Percentiles rank a stretch among this genome's conserved stretches.
These are phyloP conservation scores for Clytia hemisphaerica DNA, from an alignment of 30 jellyfish, hydroid and myxozoan species.

Conservation along the genomic window DNA sequence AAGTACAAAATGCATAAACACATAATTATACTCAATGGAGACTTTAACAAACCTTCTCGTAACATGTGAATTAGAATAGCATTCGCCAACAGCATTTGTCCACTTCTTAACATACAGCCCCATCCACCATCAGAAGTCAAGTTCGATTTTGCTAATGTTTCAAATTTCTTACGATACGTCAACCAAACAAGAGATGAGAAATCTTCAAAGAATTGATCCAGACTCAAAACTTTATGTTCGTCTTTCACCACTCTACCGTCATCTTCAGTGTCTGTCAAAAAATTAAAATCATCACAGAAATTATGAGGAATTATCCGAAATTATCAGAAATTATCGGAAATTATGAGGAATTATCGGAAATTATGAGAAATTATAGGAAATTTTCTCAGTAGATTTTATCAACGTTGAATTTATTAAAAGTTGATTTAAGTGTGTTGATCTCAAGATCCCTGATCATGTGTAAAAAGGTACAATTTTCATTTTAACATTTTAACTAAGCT, in stretches of 20 bases:
- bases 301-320: not conserved
- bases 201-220: conserved; percentile 72
- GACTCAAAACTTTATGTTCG: conserved; percentile 39
- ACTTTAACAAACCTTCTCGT: conserved; percentile 45
- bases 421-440: too few species aligned
- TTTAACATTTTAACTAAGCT: too few species aligned
- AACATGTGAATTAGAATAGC: conserved; percentile 69
- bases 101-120: conserved; percentile 99
- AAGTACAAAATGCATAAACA: not conserved
- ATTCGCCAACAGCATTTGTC: conserved; percentile 94
- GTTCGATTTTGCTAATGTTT: conserved; percentile 76
- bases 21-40: not conserved
- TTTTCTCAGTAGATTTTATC: too few species aligned
- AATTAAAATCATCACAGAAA: too few species aligned
- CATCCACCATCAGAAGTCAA: conserved; percentile 96
- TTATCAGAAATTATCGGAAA: too few species aligned
- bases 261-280: conserved; percentile 33
- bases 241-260: conserved; percentile 10
- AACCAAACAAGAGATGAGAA: conserved; percentile 72
- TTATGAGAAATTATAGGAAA: too few species aligned
- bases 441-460: too few species aligned
- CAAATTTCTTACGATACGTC: conserved; percentile 86
- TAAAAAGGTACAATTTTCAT: too few species aligned
- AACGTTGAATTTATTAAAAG: too few species aligned
- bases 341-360: too few species aligned